Base-by-base conservation (phyloP, 1,140 invertebrate genomes). In the Bombus sibiricus region DNA sequence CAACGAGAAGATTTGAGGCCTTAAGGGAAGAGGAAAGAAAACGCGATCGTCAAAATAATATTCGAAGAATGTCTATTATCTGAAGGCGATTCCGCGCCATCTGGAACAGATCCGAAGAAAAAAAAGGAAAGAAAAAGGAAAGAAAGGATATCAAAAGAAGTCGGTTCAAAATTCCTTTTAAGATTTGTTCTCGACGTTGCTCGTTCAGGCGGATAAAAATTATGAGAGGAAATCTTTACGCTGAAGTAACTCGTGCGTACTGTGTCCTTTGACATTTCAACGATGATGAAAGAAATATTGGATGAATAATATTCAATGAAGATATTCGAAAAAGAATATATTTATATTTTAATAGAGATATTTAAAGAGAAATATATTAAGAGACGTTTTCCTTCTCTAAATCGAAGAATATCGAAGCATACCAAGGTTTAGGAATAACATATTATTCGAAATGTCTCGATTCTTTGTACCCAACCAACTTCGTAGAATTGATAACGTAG, bases 31-130 rank as follows among this genome's bases (percentile, higher is more conserved):
- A n/a, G 41, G 10, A 37, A 25, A 15, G 32, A 73, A 74, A n/a
- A 3, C 37, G 34, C 73, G 57, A 77, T 78, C 59, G 41, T 69
- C 66, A 43, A 74, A 83, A 85, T 85, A 80, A 75, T 83, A 75
- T 84, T 71, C 62, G 62, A 84, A 69, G 86, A 88, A 88, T 88
- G 80, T 88, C 87, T 81, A 88, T 87, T 84, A 88, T 76, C 18
- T 34, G 34, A 18, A 53, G 68, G 25, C 64, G 34, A 69, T 57
- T 47, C 10, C 37, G 34, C 34, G 28, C 37, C 43, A 53, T 66
- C 41, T 53, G 28, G 41, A 9, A 62, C 59, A 83, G 32, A 25
- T 6, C 25, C 34, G 25, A 53, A n/a, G 34, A 18, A 8, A 53
- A 53, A 18, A 41, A 69, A 32, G 22, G 47, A 18, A 47, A 18